These are phyloP conservation scores for Pelobates cultripes DNA, from an alignment of 2,797 vertebrate species.

Conservation along the genomic window DNA sequence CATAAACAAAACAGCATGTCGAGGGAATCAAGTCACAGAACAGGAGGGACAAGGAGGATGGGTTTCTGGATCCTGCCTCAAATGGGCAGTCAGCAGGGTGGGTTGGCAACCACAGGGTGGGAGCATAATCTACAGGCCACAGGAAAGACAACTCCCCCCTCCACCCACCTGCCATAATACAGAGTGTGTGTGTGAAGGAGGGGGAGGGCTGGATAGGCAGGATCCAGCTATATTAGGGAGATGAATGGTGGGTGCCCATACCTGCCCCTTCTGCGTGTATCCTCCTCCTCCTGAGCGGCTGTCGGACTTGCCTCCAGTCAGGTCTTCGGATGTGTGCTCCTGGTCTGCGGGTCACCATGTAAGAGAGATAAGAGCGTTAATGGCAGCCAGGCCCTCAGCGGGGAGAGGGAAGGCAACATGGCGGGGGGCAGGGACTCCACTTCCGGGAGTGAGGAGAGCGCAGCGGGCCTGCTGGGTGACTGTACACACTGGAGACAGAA, in stretches of 20 bases:
- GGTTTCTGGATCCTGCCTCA: constrained; percentile 29
- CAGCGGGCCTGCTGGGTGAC: not conserved
- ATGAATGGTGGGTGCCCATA: constrained; percentile 29
- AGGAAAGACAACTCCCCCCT: constrained; percentile 19
- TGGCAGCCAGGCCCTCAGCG: not conserved
- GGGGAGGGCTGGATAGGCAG: not conserved
- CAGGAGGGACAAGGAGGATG: constrained; percentile 62
- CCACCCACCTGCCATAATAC: not conserved
- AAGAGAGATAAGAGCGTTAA: not conserved
- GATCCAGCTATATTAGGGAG: not conserved
- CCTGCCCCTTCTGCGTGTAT: constrained; percentile 46
- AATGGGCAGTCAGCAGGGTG: constrained; percentile 37
- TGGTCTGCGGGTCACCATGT: constrained; percentile 25
- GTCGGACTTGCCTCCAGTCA: constrained; percentile 16
- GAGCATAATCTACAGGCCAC: constrained; percentile 12
- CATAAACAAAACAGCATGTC: constrained; percentile 54
- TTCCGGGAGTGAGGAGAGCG: constrained; percentile 15
- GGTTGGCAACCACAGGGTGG: constrained; percentile 44
- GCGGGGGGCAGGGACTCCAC: not conserved
- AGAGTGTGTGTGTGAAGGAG: not conserved
- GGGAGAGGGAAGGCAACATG: not conserved
- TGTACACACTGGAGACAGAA: not conserved
- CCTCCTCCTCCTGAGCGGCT: constrained; percentile 36
- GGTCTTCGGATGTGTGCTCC: constrained; percentile 35
- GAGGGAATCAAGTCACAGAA: constrained; percentile 3